Evolutionary conservation across 1,140 invertebrate species (phyloP), one percentile per base, ranked within the genome.

Genomic region (Potamilus streckersoni): DNA sequence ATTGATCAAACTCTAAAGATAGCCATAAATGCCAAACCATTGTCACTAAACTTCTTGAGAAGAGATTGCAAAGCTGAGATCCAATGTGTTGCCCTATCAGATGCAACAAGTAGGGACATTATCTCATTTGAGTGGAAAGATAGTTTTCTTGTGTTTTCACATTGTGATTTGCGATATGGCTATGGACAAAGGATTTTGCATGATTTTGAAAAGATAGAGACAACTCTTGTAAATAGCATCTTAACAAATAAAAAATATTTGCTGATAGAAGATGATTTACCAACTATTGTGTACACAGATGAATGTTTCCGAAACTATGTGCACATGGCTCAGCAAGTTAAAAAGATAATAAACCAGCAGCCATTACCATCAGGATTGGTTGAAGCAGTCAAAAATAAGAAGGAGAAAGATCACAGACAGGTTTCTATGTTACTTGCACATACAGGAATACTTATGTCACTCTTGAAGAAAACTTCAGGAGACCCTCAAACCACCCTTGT

Each of bases 201-300:
- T 57, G 73, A 75, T 69, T 75, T 75, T 19, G 19, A 62, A 19
- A 75, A 75, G n/a, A 75, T 75, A 57, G 73, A 75, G 58, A 75
- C 63, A 58, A 23, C 61, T 15, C 27, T 75, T 14, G 66, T 49
- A 27, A 27, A 27, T 2, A 27, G 27, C 27, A 27, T 27, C 27
- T 27, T 27, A 27, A 27, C 27, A 27, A 27, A 27, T 27, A 27
- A 27, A 27, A 71, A 63, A 27, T 57, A 23, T 56, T 63, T 59
- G 20, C 19, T 75, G 1, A 63, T 3, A 2, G 59, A 63, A 19
- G 31, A 60, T 27, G 38, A 20, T n/a, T 60, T 75, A 13, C 73
- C 57, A 27, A 55, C 3, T 17, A 75, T 75, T 60, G 73, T 75
- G 5, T 75, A 69, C 31, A 75, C 38, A 17, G 73, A 75, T 75